phyloP scores from a whole-genome alignment of 1,140 invertebrate species.

The Drosophila equinoxialis region DNA sequence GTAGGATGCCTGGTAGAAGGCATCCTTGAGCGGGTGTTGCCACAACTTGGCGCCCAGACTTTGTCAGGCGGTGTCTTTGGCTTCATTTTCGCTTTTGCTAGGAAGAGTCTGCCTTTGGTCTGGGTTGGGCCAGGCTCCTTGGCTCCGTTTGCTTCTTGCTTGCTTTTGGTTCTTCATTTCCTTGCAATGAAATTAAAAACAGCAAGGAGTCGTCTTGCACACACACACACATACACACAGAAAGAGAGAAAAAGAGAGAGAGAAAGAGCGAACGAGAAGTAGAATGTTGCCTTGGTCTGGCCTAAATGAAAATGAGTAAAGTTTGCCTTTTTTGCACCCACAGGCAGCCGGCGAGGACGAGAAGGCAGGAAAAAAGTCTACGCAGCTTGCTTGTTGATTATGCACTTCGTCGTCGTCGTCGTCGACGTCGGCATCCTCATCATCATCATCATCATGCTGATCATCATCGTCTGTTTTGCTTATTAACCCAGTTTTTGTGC shows the following conservation, averaged over 20 bases:
- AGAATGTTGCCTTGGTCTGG: slow-evolving; percentile 6
- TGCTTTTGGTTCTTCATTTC: slow-evolving; percentile 53
- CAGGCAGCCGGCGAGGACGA: slow-evolving; percentile 19
- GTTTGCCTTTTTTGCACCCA: slow-evolving; percentile 70
- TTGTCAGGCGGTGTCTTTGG: slow-evolving; percentile 71
- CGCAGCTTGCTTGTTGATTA: slow-evolving; percentile 63
- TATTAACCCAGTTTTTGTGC: slow-evolving; percentile 76
- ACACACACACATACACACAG: slow-evolving; percentile 50
- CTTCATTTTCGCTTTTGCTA: slow-evolving; percentile 64
- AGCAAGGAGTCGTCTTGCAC: slow-evolving; percentile 72
- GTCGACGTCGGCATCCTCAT: slow-evolving; percentile 24
- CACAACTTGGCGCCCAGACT: slow-evolving; percentile 68
- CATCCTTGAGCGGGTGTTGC: slow-evolving; percentile 14
- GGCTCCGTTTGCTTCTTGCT: slow-evolving; percentile 25
- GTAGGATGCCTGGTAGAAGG: not conserved
- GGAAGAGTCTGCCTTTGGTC: slow-evolving; percentile 1
- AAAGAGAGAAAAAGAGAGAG: slow-evolving; percentile 2
- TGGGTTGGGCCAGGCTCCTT: slow-evolving; percentile 39
- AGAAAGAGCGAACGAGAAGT: slow-evolving; percentile 16
- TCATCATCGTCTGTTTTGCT: slow-evolving; percentile 68
- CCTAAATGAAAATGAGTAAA: slow-evolving; percentile 74
- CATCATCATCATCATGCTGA: slow-evolving; percentile 43
- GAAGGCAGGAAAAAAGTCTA: not conserved
- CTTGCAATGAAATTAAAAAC: slow-evolving; percentile 82
- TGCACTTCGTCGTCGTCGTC: slow-evolving; percentile 58